Base-by-base conservation (phyloP, 2,113 vertebrate genomes). In the Myotis lucifugus region DNA sequence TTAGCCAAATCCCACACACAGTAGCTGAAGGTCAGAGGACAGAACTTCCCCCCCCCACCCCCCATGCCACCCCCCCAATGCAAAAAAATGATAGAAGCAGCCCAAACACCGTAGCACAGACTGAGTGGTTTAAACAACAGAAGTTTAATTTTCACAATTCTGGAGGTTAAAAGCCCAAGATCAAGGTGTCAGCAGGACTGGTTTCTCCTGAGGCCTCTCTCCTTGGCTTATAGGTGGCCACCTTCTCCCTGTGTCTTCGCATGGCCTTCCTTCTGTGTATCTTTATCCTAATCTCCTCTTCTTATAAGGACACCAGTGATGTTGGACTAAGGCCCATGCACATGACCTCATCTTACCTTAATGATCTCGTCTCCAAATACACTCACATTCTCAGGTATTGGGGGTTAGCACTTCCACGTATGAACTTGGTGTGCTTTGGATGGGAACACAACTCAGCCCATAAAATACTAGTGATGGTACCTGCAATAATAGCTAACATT, bases 11-110 rank as follows among this genome's bases (percentile, higher is more conserved):
- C 89, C 81, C 90, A 79, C 85, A 88, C 82, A 85, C 1, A 18
- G 92, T 29, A 61, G 64, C 2, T 77, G 15, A 82, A 56, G 46
- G 92, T 59, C 89, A 94, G 86, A 81, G 91, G 93, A 85, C 46
- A 92, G 90, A 93, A 90, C 29, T 79, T 70, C 76, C 18, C 67
- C 56, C n/a, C 46, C 10, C 46, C 46, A 5, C 40, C 4, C 40
- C 40, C 5, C 6, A n/a, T n/a, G n/a, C 21, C 19, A n/a, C n/a
- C n/a, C n/a, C n/a, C n/a, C n/a, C n/a, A 3, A 37, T 72, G 67
- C 77, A 95, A 78, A 77, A 88, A 90, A 96, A 74, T 48, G 66
- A 37, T 42, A 95, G 50, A 90, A 93, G 76, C 61, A 95, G 78
- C 91, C n/a, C 52, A 93, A 91, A 90, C 54, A 23, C 29, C 18